Evolutionary conservation across 2,797 vertebrate species (phyloP).

Genomic region (Crenichthys baileyi): DNA sequence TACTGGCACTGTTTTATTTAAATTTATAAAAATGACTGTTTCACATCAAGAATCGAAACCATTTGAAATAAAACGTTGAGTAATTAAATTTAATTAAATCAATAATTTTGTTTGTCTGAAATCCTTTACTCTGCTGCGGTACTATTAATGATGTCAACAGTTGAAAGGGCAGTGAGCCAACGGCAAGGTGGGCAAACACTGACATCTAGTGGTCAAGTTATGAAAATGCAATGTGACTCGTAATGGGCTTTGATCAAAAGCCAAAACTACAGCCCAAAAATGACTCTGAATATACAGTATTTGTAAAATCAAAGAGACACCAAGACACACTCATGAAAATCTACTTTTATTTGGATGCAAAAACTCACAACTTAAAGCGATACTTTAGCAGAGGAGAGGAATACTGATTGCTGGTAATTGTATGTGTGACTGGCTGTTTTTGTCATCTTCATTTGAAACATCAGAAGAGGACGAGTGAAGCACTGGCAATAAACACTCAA

Average conservation of each 20-base stretch:
- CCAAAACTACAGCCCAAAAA: neutral
- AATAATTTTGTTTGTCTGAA: constrained; percentile 40
- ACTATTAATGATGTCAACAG: constrained; percentile 19
- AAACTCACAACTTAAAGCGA: constrained; percentile 82
- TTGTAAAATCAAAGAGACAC: constrained; percentile 15
- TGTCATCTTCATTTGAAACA: constrained; percentile 49
- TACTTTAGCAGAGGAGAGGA: constrained; percentile 75
- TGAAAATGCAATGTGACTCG: constrained; percentile 7
- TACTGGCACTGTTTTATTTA: neutral
- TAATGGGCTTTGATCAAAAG: neutral
- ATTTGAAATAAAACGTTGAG: neutral
- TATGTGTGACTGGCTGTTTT: constrained; percentile 62
- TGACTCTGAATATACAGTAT: neutral
- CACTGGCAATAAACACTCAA: constrained; percentile 63
- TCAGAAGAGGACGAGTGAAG: constrained; percentile 56
- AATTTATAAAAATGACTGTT: neutral
- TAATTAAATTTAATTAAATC: constrained; percentile 26
- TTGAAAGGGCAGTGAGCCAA: neutral
- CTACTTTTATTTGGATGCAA: constrained; percentile 84
- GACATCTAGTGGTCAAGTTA: constrained; percentile 52
- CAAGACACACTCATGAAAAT: constrained; percentile 75
- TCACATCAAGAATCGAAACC: neutral
- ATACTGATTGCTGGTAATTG: constrained; percentile 79
- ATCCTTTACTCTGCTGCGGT: constrained; percentile 47
- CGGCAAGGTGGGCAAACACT: constrained; percentile 16